phyloP scores from a whole-genome alignment of 2,797 vertebrate genomes.

The Danionella dracula region DNA sequence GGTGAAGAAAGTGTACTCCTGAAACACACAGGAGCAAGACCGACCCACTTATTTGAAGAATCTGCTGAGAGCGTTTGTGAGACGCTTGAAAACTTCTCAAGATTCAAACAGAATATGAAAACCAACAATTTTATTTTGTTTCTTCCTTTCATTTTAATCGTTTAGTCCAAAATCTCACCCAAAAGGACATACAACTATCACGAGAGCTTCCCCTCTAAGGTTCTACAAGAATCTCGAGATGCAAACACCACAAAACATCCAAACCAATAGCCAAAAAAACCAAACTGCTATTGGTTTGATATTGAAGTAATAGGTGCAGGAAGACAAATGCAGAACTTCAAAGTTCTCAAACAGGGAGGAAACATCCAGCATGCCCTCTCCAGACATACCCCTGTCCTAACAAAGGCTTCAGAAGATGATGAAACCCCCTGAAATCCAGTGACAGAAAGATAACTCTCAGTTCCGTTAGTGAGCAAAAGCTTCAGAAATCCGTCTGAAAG shows the following conservation, averaged over 20 bases:
- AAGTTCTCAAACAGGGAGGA: slow-evolving; percentile 12
- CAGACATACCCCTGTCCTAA: slow-evolving; percentile 38
- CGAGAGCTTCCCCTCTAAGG: not conserved
- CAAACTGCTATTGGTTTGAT: slow-evolving; percentile 10
- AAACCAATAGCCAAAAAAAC: slow-evolving; percentile 9
- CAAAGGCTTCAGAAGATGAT: slow-evolving; percentile 37
- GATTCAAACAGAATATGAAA: too few relatives aligned
- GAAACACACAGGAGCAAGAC: slow-evolving; percentile 14
- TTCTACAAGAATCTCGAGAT: slow-evolving; percentile 1
- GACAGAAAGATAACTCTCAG: slow-evolving; percentile 15
- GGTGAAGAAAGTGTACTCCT: slow-evolving; percentile 98
- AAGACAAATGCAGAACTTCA: not conserved
- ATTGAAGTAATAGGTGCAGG: not conserved
- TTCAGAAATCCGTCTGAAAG: too few relatives aligned
- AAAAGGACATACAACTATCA: not conserved
- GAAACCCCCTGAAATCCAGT: slow-evolving; percentile 34
- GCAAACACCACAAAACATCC: not conserved
- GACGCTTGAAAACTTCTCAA: too few relatives aligned
- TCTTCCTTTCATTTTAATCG: too few relatives aligned
- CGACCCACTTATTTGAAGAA: not conserved
- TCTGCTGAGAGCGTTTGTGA: too few relatives aligned
- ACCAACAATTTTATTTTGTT: too few relatives aligned
- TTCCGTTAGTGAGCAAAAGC: not conserved
- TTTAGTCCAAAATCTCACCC: too few relatives aligned
- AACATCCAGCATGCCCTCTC: slow-evolving; percentile 26